Conservation (phyloP, 1,140 invertebrate species). For the Lepidurus arcticus region DNA sequence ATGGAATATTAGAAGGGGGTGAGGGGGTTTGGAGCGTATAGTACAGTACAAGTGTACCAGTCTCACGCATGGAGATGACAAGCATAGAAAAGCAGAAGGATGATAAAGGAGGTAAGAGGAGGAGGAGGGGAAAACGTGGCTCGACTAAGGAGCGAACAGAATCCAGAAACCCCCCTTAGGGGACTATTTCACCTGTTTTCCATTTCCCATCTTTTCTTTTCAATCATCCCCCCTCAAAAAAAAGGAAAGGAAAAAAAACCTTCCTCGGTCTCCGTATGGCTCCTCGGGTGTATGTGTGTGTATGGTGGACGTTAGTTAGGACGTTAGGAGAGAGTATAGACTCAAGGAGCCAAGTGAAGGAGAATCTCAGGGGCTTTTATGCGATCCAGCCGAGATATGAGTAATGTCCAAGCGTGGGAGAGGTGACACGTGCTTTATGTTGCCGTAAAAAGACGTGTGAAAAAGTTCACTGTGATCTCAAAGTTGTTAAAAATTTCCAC, state of each 20-base stretch:
- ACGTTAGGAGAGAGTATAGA: too few species aligned
- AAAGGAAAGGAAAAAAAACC: neutral
- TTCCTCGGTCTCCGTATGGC: neutral
- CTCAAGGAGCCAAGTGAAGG: neutral
- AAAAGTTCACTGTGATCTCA: neutral
- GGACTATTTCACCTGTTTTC: constrained; percentile 2
- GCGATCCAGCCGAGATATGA: neutral
- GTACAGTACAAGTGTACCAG: too few species aligned
- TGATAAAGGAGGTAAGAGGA: neutral
- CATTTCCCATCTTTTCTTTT: neutral
- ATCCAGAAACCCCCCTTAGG: neutral
- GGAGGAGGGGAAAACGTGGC: neutral
- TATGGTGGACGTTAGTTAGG: neutral
- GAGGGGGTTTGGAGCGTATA: too few species aligned
- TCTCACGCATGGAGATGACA: neutral
- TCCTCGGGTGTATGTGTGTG: neutral
- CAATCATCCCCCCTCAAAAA: neutral
- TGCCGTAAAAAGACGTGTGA: neutral
- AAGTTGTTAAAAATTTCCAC: too few species aligned
- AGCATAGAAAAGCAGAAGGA: neutral
- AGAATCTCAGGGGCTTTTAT: too few species aligned
- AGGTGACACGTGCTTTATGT: constrained; percentile 2
- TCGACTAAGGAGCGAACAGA: neutral
- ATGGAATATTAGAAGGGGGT: neutral
- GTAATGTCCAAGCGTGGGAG: constrained; percentile 1